phyloP scores from a whole-genome alignment of 2,888 invertebrate genomes.

The Drepana falcataria region DNA sequence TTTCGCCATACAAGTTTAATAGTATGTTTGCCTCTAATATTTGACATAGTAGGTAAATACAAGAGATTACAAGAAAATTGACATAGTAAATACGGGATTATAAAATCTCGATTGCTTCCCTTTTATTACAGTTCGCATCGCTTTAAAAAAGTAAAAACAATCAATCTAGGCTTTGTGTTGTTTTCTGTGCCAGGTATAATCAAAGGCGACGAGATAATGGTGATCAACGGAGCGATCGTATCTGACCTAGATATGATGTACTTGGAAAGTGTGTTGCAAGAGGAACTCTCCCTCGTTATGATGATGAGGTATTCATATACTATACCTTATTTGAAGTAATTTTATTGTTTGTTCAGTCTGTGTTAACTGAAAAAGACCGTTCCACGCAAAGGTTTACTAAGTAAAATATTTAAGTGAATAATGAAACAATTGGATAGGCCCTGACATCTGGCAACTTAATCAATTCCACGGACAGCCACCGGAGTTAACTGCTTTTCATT shows the following conservation, averaged over 20 bases:
- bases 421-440: not conserved
- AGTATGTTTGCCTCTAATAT: no score
- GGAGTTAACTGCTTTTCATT: constrained; percentile 43
- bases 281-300: constrained; percentile 95
- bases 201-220: constrained; percentile 98
- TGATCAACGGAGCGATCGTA: constrained; percentile 98
- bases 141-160: constrained; percentile 37
- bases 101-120: constrained; percentile 25
- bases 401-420: not conserved
- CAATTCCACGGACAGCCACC: constrained; percentile 32
- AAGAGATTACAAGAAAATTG: constrained; percentile 1
- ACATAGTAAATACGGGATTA: constrained; percentile 5
- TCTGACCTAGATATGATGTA: constrained; percentile 99
- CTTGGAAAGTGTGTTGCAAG: constrained; percentile 96
- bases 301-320: constrained; percentile 88
- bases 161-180: constrained; percentile 42
- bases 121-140: constrained; percentile 16
- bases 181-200: constrained; percentile 88
- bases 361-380: no score
- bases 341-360: not conserved
- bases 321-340: constrained; percentile 14
- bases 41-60: not conserved
- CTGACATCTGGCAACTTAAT: constrained; percentile 31
- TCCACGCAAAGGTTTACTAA: not conserved
- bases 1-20: no score